These are phyloP conservation scores for Muschampia staudingeri DNA, from an alignment of 2,888 invertebrate genomes.

Conservation along the genomic window DNA sequence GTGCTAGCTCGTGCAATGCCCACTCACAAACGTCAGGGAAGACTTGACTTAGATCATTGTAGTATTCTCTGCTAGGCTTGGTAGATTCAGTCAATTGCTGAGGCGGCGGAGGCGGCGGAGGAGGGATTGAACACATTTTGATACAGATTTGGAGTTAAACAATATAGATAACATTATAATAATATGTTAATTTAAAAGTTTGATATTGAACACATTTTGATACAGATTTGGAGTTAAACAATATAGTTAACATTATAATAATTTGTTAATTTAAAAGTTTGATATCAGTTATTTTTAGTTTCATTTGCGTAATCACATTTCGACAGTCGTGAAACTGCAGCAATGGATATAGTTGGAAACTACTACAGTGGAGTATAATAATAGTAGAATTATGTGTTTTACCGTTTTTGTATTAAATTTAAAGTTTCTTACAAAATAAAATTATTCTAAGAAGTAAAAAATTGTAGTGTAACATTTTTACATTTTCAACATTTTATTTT, in stretches of 20 bases:
- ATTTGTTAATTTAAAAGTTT: no score
- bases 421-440: neutral
- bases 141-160: neutral
- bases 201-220: conserved; percentile 82
- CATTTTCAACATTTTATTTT: no score
- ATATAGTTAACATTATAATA: neutral
- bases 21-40: conserved; percentile 87
- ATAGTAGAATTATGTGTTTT: neutral
- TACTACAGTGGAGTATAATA: neutral
- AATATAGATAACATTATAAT: neutral
- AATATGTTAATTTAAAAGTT: no score
- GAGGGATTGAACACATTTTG: conserved; percentile 83
- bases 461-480: no score
- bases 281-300: conserved; percentile 43
- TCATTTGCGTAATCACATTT: conserved; percentile 38
- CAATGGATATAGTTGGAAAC: neutral
- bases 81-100: conserved; percentile 64
- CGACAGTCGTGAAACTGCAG: neutral
- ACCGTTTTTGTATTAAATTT: neutral
- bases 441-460: neutral
- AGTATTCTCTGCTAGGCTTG: conserved; percentile 16
- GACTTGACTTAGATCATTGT: conserved; percentile 22
- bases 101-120: conserved; percentile 76
- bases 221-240: neutral
- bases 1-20: conserved; percentile 90